Evolutionary conservation across 2,888 invertebrate genomes (phyloP).

Genomic region (Platycheirus rosarum): DNA sequence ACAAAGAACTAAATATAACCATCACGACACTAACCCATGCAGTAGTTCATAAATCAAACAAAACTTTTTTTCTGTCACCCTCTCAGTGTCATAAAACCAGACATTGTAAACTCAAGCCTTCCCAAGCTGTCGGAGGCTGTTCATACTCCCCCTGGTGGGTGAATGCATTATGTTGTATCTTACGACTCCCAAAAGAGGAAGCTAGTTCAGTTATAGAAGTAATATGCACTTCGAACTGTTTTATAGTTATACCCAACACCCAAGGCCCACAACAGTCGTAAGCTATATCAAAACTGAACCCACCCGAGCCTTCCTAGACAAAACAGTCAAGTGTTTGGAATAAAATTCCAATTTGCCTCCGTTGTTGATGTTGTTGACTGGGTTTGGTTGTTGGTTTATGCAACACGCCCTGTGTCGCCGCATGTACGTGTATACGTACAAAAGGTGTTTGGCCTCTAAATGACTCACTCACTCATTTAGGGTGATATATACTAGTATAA

Average conservation of each 20-base stretch:
- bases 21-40: slow-evolving; percentile 48
- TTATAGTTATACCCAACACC: slow-evolving; percentile 39
- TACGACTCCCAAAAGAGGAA: slow-evolving; percentile 44
- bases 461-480: slow-evolving; percentile 53
- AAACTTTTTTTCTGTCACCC: slow-evolving; percentile 30
- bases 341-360: slow-evolving; percentile 32
- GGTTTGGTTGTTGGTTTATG: slow-evolving; percentile 22
- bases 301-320: slow-evolving; percentile 34
- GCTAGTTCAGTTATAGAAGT: slow-evolving; percentile 7
- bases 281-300: slow-evolving; percentile 1
- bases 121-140: not conserved
- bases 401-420: slow-evolving; percentile 56
- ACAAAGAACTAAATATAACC: slow-evolving; percentile 42
- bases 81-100: slow-evolving; percentile 51
- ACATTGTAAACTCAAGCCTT: slow-evolving; percentile 25
- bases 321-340: slow-evolving; percentile 48
- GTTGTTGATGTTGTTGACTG: not conserved
- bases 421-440: slow-evolving; percentile 20
- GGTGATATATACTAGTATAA: no score
- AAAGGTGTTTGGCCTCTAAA: slow-evolving; percentile 69
- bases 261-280: slow-evolving; percentile 38
- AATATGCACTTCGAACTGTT: slow-evolving; percentile 60
- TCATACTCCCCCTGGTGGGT: slow-evolving; percentile 18
- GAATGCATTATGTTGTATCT: slow-evolving; percentile 21
- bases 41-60: slow-evolving; percentile 68